Evolutionary conservation across 2,113 vertebrate genomes (phyloP).

Genomic region (Equus przewalskii): DNA sequence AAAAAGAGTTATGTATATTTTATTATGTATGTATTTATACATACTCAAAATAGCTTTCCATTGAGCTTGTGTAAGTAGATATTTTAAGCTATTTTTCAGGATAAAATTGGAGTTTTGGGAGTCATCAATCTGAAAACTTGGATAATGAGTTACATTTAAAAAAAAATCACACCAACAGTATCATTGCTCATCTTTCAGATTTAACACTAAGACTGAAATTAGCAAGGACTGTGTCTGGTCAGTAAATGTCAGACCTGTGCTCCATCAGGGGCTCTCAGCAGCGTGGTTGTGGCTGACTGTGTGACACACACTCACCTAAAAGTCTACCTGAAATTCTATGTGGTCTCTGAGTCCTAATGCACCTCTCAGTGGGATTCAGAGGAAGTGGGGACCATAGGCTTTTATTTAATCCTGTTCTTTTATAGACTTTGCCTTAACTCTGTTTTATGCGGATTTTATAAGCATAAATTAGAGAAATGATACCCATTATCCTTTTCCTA

Average conservation of each 20-base stretch:
- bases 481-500: background rate
- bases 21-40: background rate
- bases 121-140: constrained; percentile 55
- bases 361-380: background rate
- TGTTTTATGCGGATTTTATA: constrained; percentile 38
- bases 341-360: background rate
- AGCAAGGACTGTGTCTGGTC: background rate
- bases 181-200: constrained; percentile 43
- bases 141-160: background rate
- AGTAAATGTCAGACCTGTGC: background rate
- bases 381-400: background rate
- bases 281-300: background rate
- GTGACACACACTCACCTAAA: background rate
- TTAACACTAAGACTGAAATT: background rate
- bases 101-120: constrained; percentile 16
- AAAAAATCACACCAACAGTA: background rate
- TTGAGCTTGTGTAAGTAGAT: constrained; percentile 12
- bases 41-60: background rate
- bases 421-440: background rate
- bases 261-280: background rate
- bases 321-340: background rate
- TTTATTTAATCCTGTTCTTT: constrained; percentile 18
- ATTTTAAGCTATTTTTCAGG: constrained; percentile 11
- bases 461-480: background rate
- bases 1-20: background rate